Evolutionary conservation across 2,797 vertebrate species (phyloP), one percentile per base, ranked within the genome.

Genomic region (Apogon talboti): DNA sequence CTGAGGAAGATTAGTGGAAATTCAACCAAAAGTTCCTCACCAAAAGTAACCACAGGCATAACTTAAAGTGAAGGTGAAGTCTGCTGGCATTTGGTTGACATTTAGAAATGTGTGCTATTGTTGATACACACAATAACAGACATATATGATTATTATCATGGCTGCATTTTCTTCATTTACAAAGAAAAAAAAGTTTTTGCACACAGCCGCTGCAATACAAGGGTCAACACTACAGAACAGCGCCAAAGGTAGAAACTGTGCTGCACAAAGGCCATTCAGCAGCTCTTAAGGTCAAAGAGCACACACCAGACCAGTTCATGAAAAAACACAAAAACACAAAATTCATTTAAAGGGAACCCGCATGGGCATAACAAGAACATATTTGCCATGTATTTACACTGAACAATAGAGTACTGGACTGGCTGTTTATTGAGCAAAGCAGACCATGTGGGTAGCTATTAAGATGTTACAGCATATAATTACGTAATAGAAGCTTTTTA

Each of bases 391-490:
- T 21, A 47, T 47, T 21, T 47, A 21, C 4, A 41, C 48, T 48
- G 46, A 60, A 73, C 46, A 60, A 62, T 18, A 44, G 54, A 53
- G 54, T 48, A 49, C 46, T 72, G 46, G 50, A 40, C 54, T 43
- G 56, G 61, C 66, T 60, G 56, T 80, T 77, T 66, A 74, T 74
- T 69, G 64, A 55, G 55, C 69, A 69, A 81, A 66, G 63, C 78
- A 67, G 60, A 82, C 76, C 28, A 66, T 80, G 64, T 76, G 66
- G 63, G 63, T 43, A 50, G 74, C 53, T 77, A 60, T 85, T 74
- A 76, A 72, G 46, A 76, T 53, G 63, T 76, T 70, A 64, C 71
- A 78, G 58, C 61, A 73, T 79, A 69, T 76, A 66, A 81, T 81
- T 73, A 81, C 60, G 46, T 53, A 87, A 82, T 71, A 69, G 16